Conservation (phyloP, 2,888 invertebrate genomes). For the Melanotus villosus region DNA sequence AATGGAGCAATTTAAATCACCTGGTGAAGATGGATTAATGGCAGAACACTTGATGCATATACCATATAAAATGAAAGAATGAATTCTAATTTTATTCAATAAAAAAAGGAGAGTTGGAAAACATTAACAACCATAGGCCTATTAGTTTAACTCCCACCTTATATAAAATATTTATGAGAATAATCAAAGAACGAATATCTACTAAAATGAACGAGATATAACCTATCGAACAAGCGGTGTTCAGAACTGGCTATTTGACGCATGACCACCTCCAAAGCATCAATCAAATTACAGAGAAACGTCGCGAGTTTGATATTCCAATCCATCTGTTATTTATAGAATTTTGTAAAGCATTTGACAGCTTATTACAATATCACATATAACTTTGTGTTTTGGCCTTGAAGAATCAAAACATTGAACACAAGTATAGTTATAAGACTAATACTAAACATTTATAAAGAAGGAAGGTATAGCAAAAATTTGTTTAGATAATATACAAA, state of each 20-base stretch:
- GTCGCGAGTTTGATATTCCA: slow-evolving; percentile 4
- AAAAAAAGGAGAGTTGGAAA: not conserved
- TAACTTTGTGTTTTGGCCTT: not conserved
- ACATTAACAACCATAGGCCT: slow-evolving; percentile 1
- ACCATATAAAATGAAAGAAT: not conserved
- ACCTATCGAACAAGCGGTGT: not conserved
- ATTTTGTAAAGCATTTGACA: not conserved
- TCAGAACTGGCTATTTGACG: not conserved
- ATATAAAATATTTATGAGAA: slow-evolving; percentile 7
- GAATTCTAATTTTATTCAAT: not conserved
- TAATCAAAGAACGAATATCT: slow-evolving; percentile 4
- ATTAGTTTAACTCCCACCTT: not conserved
- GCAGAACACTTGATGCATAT: not conserved
- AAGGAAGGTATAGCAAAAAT: not conserved
- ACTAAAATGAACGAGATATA: not conserved
- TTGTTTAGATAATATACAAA: not conserved
- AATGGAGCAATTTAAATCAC: too few species aligned
- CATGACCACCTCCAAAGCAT: not conserved
- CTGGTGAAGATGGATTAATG: not conserved
- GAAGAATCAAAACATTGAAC: slow-evolving; percentile 2
- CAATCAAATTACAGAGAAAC: not conserved
- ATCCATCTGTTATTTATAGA: not conserved
- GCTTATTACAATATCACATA: not conserved
- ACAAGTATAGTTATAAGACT: not conserved
- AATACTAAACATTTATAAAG: slow-evolving; percentile 4